Percentiles rank a stretch among this genome's conserved stretches.
phyloP scores from a whole-genome alignment of 2,888 invertebrate species.

The Cyclophora punctaria region DNA sequence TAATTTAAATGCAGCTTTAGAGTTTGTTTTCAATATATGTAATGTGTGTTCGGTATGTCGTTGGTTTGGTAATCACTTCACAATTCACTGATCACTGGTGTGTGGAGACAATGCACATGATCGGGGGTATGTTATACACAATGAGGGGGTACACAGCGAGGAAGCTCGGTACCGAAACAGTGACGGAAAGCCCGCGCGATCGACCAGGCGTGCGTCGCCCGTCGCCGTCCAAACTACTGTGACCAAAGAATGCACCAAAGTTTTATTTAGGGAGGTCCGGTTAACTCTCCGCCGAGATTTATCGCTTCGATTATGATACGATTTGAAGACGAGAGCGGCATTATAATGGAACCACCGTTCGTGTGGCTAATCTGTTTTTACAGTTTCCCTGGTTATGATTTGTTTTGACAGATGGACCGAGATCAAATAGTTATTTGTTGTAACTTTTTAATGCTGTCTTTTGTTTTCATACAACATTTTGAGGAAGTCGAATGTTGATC shows the following conservation, averaged over 20 bases:
- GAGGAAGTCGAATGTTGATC: too few relatives aligned
- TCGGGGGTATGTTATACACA: constrained; percentile 25
- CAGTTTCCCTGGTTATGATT: too few relatives aligned
- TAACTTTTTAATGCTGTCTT: too few relatives aligned
- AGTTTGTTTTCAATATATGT: neutral
- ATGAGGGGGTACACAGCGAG: constrained; percentile 18
- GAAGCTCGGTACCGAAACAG: constrained; percentile 2
- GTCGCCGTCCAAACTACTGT: constrained; percentile 25
- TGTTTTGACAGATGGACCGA: too few relatives aligned
- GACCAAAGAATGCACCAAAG: constrained; percentile 26
- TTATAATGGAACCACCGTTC: too few relatives aligned
- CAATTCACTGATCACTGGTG: neutral
- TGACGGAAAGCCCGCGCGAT: constrained; percentile 8
- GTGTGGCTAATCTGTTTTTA: too few relatives aligned
- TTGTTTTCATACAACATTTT: too few relatives aligned
- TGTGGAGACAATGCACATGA: constrained; percentile 23
- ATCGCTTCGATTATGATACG: constrained; percentile 3
- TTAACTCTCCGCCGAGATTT: constrained; percentile 15
- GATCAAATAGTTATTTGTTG: too few relatives aligned
- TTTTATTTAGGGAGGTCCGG: constrained; percentile 18
- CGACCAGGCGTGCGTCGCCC: constrained; percentile 36
- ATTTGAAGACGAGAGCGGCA: too few relatives aligned
- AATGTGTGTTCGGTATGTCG: constrained; percentile 3
- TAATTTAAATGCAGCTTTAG: too few relatives aligned
- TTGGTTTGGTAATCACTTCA: constrained; percentile 11